phyloP scores from a whole-genome alignment of 2,113 vertebrate species.

The Rhinogobius similis region DNA sequence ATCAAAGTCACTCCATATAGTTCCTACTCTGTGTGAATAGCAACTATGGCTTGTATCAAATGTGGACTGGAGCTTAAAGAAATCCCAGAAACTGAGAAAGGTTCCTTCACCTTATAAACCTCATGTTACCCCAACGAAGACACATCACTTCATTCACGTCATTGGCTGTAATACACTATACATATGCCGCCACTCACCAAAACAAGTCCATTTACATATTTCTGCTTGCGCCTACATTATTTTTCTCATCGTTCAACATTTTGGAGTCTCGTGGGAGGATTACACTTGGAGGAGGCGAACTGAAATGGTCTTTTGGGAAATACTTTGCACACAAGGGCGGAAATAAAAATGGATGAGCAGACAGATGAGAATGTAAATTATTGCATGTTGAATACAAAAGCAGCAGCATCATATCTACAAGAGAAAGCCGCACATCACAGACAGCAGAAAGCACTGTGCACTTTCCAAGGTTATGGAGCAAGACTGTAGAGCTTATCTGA shows the following conservation, averaged over 20 bases:
- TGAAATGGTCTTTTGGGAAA: slow-evolving; percentile 20
- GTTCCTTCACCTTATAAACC: too few relatives aligned
- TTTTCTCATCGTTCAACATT: slow-evolving; percentile 19
- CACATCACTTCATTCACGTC: too few relatives aligned
- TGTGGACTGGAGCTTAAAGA: too few relatives aligned
- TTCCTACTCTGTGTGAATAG: too few relatives aligned
- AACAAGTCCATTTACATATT: slow-evolving; percentile 30
- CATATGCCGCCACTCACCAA: slow-evolving; percentile 38
- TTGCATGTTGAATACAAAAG: background rate
- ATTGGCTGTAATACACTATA: background rate
- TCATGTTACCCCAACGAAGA: too few relatives aligned
- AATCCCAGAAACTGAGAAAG: too few relatives aligned
- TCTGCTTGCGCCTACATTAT: slow-evolving; percentile 19
- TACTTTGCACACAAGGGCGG: slow-evolving; percentile 4
- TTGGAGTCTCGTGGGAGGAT: background rate
- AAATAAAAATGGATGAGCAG: background rate
- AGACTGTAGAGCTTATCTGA: too few relatives aligned
- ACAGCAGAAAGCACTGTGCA: background rate
- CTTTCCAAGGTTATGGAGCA: background rate
- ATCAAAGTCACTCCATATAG: too few relatives aligned
- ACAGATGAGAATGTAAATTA: slow-evolving; percentile 12
- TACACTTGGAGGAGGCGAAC: slow-evolving; percentile 20
- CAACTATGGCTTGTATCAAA: too few relatives aligned
- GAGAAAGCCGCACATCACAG: background rate
- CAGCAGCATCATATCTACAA: background rate